Percentiles rank a stretch among this genome's conserved stretches.
Conservation (phyloP, 2,888 invertebrate species). For the Odontothrips loti region DNA sequence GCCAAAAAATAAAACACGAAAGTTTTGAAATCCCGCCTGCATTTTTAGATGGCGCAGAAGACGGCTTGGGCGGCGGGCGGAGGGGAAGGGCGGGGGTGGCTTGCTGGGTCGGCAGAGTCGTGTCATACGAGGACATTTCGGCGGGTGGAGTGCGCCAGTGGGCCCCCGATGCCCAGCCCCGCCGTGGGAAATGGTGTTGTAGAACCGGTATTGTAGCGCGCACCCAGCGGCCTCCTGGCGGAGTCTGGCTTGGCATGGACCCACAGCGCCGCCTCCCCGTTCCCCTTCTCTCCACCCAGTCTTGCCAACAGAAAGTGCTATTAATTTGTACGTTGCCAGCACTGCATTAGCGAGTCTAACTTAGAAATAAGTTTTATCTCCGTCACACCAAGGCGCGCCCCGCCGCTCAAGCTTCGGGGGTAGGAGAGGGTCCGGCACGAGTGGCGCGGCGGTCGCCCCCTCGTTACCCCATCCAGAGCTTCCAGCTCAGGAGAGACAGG, state of each 20-base stretch:
- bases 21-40: background rate
- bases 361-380: constrained; percentile 27
- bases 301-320: constrained; percentile 22
- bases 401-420: background rate
- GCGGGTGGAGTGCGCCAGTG: no score
- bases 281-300: background rate
- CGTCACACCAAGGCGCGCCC: constrained; percentile 2
- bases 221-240: no score
- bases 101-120: no score
- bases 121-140: no score
- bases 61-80: background rate
- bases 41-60: background rate
- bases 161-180: background rate
- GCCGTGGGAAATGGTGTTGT: background rate
- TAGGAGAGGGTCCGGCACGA: no score
- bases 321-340: constrained; percentile 25
- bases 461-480: no score
- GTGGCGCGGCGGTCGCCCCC: no score
- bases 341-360: constrained; percentile 22
- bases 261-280: background rate
- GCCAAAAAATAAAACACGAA: background rate
- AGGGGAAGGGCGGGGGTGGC: background rate
- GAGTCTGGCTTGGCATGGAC: background rate
- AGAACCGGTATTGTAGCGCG: no score
- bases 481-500: no score